Evolutionary conservation across 2,113 vertebrate species (phyloP).

Genomic region (Clarias magur): DNA sequence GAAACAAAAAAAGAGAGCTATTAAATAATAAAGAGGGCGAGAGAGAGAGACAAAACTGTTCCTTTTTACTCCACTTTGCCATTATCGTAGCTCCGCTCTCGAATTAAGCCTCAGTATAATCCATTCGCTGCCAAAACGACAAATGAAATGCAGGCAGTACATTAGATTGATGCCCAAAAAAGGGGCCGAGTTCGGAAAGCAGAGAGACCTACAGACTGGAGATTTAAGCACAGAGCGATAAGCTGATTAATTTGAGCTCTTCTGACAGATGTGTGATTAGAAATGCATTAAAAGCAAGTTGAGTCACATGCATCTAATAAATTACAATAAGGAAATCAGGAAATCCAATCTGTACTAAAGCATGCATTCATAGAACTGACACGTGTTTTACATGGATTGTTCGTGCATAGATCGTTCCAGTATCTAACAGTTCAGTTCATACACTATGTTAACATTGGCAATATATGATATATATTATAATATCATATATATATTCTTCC

Average conservation of each 20-base stretch:
- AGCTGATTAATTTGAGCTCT: slow-evolving; percentile 34
- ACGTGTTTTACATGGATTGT: background rate
- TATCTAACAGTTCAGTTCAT: background rate
- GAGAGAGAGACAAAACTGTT: slow-evolving; percentile 1
- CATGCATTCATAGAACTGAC: background rate
- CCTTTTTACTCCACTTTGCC: background rate
- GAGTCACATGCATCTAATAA: background rate
- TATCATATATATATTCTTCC: no score
- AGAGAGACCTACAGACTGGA: slow-evolving; percentile 6
- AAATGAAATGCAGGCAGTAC: slow-evolving; percentile 51
- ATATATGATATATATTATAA: background rate
- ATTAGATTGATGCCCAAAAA: slow-evolving; percentile 43
- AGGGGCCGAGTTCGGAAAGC: background rate
- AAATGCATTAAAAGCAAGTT: slow-evolving; percentile 25
- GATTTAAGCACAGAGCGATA: slow-evolving; percentile 25
- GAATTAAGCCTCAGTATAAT: slow-evolving; percentile 46
- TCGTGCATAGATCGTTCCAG: no score
- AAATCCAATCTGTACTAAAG: slow-evolving; percentile 6
- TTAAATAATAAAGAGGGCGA: background rate
- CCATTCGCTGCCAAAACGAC: slow-evolving; percentile 26
- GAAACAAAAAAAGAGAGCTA: background rate
- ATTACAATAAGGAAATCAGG: background rate
- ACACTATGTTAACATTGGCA: background rate
- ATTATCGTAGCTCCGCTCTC: slow-evolving; percentile 15
- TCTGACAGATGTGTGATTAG: slow-evolving; percentile 40